Percentiles rank a stretch among this genome's conserved stretches.
phyloP scores from a whole-genome alignment of 1,140 invertebrate genomes.

The Vanessa atalanta region DNA sequence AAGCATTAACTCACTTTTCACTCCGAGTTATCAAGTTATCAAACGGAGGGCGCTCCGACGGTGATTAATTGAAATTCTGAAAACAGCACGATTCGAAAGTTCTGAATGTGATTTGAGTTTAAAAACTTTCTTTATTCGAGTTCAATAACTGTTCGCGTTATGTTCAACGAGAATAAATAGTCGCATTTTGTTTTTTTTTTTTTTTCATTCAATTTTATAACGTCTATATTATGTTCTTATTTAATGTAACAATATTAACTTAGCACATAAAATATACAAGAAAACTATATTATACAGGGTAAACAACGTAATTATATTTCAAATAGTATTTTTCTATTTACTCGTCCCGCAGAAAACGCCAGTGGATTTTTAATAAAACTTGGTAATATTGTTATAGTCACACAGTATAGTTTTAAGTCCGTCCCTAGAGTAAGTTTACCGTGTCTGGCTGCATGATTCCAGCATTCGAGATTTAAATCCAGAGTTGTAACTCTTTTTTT shows the following conservation, averaged over 20 bases:
- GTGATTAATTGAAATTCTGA: slow-evolving; percentile 37
- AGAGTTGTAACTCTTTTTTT: too few relatives aligned
- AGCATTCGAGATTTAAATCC: too few relatives aligned
- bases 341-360: background rate
- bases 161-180: slow-evolving; percentile 3
- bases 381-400: too few relatives aligned
- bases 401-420: too few relatives aligned
- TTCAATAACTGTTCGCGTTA: slow-evolving; percentile 19
- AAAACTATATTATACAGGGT: too few relatives aligned
- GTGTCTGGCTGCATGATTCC: too few relatives aligned
- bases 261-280: too few relatives aligned
- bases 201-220: background rate
- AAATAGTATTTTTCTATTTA: background rate
- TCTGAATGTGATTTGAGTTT: slow-evolving; percentile 23
- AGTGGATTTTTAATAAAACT: too few relatives aligned
- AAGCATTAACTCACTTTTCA: slow-evolving; percentile 16
- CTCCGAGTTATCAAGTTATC: slow-evolving; percentile 24
- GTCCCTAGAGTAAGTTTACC: too few relatives aligned
- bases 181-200: background rate
- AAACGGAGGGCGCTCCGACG: slow-evolving; percentile 6
- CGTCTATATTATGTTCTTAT: background rate
- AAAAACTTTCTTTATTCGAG: slow-evolving; percentile 25
- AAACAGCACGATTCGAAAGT: slow-evolving; percentile 30
- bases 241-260: too few relatives aligned
- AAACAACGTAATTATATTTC: too few relatives aligned